Percentiles rank a stretch among this genome's conserved stretches.
phyloP scores from a whole-genome alignment of 2,113 vertebrate species.

The Holacanthus passer region DNA sequence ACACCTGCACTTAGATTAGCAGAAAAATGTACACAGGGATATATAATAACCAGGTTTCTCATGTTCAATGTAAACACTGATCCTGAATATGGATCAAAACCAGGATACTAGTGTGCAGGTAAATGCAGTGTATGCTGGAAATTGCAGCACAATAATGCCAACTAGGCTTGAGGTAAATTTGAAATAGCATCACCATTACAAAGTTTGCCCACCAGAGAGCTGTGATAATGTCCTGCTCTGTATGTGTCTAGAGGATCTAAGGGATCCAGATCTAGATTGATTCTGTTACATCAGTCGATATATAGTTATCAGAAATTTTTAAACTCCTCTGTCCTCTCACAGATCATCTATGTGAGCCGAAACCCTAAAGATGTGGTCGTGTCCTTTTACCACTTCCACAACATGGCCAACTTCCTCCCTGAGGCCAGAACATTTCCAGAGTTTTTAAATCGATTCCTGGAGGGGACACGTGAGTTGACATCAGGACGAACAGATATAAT shows the following conservation, averaged over 20 bases:
- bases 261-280: not conserved
- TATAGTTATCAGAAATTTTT: not conserved
- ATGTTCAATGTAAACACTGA: no score
- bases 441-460: slow-evolving; percentile 84
- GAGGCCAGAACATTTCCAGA: slow-evolving; percentile 79
- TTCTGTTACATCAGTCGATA: not conserved
- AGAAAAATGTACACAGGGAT: no score
- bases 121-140: not conserved
- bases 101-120: no score
- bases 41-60: no score
- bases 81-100: no score
- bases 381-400: slow-evolving; percentile 91
- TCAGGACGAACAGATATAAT: not conserved
- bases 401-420: slow-evolving; percentile 88
- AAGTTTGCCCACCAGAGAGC: not conserved
- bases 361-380: slow-evolving; percentile 90
- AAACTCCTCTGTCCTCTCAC: not conserved
- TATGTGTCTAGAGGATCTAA: not conserved
- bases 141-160: not conserved
- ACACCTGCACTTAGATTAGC: no score
- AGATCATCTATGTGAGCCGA: slow-evolving; percentile 90
- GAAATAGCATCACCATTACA: not conserved
- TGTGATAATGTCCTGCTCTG: not conserved
- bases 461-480: slow-evolving; percentile 82
- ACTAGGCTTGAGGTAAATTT: not conserved